Evolutionary conservation across 2,888 invertebrate genomes (phyloP), one percentile per base, ranked within the genome.

Genomic region (Lasioglossum malachurum): DNA sequence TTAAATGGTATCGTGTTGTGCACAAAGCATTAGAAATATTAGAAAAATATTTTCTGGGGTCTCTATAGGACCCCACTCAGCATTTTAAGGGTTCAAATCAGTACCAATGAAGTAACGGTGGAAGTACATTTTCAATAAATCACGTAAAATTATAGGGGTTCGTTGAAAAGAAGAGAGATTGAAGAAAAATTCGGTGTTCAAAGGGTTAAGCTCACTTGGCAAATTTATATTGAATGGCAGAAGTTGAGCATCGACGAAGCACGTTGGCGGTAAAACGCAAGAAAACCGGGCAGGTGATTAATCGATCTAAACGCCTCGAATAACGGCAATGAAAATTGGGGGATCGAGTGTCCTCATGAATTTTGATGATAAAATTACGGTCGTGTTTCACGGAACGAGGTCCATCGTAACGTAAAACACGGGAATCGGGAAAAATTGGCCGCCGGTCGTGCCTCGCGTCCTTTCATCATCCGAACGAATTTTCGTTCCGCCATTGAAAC

Each of bases 381-480:
- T 35, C 64, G 5, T 23, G 27, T 41, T 44, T 64, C 10, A 1
- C 31, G 64, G 19, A 19, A 27, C 31, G 41, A 27, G n/a, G 7
- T 44, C 7, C 27, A 19, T 27, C 44, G 46, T 7, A 10, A n/a
- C 46, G 27, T 19, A 41, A n/a, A 16, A 7, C n/a, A 16, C 12
- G 16, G 53, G 57, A 5, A 35, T 82, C 46, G 27, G 75, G 38
- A 27, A 75, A 83, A 75, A 83, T 83, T n/a, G 75, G 49, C 8
- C 19, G 75, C 77, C 14, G 49, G 72, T 57, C 74, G 73, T 46
- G 67, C 12, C 69, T 35, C 57, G 57, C 49, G 80, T 69, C 71
- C 57, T 69, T 75, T 80, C 69, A 57, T 80, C 81, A 77, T 77
- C 38, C 76, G 46, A 53, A 19, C 10, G 71, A 46, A 57, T 53